These are phyloP conservation scores for Temnothorax longispinosus DNA, from an alignment of 1,140 invertebrate genomes.

Conservation along the genomic window DNA sequence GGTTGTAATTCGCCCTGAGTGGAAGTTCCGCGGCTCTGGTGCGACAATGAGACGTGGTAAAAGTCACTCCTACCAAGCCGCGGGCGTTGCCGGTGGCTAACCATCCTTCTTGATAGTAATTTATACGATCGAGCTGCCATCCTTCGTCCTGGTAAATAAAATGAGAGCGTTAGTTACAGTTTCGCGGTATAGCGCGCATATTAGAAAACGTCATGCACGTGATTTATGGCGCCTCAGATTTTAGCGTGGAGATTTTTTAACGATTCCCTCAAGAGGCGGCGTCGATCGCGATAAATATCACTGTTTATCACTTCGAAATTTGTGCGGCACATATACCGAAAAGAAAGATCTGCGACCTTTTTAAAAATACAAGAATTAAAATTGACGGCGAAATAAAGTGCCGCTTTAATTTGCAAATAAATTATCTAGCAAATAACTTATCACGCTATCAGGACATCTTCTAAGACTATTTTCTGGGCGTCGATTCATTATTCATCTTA, in stretches of 20 bases:
- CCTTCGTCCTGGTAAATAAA: constrained; percentile 91
- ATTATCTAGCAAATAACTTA: neutral
- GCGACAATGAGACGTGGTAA: constrained; percentile 96
- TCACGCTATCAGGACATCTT: neutral
- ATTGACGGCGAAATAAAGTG: neutral
- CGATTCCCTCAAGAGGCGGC: neutral
- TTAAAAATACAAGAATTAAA: neutral
- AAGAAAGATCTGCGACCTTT: neutral
- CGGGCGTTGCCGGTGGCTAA: constrained; percentile 97
- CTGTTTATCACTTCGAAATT: neutral
- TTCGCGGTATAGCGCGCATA: neutral
- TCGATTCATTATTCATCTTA: constrained; percentile 10
- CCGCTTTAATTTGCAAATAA: neutral
- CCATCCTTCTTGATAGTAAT: constrained; percentile 99
- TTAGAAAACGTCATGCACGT: neutral
- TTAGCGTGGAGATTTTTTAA: constrained; percentile 20
- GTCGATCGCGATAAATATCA: constrained; percentile 2
- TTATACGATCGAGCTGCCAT: constrained; percentile 97
- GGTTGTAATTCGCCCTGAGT: constrained; percentile 98
- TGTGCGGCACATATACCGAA: neutral
- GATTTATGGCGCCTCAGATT: neutral
- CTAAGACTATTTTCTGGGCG: neutral
- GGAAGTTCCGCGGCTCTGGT: constrained; percentile 92
- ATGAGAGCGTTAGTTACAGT: constrained; percentile 36
- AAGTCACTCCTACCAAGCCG: constrained; percentile 98